A percentile compares a stretch with the other conserved stretches of the same genome.
Evolutionary conservation across 2,888 invertebrate species (phyloP).

Genomic region (Standfussiana lucernea): DNA sequence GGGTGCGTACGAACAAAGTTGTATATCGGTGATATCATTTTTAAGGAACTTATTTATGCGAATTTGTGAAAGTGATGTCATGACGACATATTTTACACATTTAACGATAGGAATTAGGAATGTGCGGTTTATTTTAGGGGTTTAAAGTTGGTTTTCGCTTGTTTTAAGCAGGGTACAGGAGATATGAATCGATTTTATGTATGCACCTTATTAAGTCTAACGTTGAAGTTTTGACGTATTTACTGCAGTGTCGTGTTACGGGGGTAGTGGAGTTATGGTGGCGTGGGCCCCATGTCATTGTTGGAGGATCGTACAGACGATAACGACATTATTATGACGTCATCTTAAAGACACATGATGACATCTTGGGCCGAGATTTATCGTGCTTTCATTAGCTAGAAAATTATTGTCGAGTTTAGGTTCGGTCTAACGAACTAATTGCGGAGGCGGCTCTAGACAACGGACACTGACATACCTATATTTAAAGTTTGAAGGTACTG

Average conservation of each 20-base stretch:
- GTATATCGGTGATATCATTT: conserved; percentile 77
- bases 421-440: background rate
- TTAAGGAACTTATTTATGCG: conserved; percentile 69
- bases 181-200: conserved; percentile 65
- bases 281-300: conserved; percentile 68
- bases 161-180: conserved; percentile 10
- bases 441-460: background rate
- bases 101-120: conserved; percentile 25
- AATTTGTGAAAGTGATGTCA: conserved; percentile 75
- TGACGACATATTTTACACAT: conserved; percentile 36
- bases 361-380: conserved; percentile 51
- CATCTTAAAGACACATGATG: conserved; percentile 51
- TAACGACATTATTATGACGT: conserved; percentile 61
- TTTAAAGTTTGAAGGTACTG: background rate
- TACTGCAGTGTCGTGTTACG: conserved; percentile 63
- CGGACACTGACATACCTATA: background rate
- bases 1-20: conserved; percentile 67
- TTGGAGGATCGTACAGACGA: conserved; percentile 55
- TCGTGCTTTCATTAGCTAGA: conserved; percentile 33
- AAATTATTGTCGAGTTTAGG: background rate
- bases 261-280: conserved; percentile 69
- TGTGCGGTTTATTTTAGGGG: conserved; percentile 10
- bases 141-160: conserved; percentile 48
- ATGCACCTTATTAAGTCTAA: conserved; percentile 70
- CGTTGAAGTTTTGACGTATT: conserved; percentile 69